Conservation (phyloP, 2,113 vertebrate genomes). For the Athene cunicularia region DNA sequence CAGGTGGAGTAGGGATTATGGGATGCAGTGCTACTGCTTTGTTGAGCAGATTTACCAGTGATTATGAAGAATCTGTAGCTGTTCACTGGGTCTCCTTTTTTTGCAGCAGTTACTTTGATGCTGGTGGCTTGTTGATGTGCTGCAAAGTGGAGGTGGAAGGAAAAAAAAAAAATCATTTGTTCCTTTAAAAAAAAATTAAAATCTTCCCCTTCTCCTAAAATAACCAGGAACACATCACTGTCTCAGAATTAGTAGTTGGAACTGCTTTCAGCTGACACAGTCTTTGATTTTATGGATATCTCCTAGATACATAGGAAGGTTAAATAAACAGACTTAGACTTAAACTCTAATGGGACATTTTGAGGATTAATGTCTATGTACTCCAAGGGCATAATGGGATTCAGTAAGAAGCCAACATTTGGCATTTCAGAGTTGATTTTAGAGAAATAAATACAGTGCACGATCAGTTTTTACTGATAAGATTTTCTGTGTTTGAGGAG, state of each 20-base stretch:
- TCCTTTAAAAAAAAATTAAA: background rate
- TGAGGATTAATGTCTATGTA: background rate
- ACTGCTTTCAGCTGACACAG: background rate
- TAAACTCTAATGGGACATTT: background rate
- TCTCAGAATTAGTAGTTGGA: background rate
- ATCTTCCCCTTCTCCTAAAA: background rate
- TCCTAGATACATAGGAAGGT: background rate
- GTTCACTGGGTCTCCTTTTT: background rate
- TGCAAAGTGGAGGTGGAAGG: background rate
- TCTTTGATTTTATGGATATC: background rate
- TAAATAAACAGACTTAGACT: background rate
- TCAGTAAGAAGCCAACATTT: background rate
- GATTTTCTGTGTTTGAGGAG: background rate
- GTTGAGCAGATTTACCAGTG: background rate
- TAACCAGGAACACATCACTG: fast-evolving
- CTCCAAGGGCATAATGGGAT: background rate
- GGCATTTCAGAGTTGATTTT: background rate
- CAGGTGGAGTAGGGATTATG: background rate
- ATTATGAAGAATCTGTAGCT: background rate
- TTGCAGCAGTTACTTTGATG: background rate
- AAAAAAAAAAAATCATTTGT: background rate
- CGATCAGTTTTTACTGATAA: background rate
- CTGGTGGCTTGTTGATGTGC: background rate
- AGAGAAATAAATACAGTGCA: background rate
- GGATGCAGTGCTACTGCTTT: background rate